Evolutionary conservation across 2,797 vertebrate genomes (phyloP).

Genomic region (Alfaro cultratus): DNA sequence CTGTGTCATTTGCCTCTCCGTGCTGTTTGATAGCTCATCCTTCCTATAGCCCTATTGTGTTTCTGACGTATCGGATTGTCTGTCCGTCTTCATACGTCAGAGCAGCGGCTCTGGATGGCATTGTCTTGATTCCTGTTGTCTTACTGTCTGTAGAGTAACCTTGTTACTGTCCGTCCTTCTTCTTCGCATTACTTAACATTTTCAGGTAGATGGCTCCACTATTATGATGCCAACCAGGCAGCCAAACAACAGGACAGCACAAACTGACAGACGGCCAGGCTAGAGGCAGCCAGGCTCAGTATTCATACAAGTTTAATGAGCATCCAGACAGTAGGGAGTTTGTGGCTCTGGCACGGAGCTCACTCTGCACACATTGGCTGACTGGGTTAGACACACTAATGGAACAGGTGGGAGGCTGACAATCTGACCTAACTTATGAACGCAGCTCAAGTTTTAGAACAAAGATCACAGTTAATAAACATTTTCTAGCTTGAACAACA

Average conservation of each 20-base stretch:
- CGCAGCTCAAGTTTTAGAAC: constrained; percentile 20
- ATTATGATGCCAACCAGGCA: constrained; percentile 52
- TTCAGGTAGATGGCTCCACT: constrained; percentile 39
- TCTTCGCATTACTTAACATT: constrained; percentile 34
- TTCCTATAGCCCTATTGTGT: constrained; percentile 39
- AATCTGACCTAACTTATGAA: constrained; percentile 25
- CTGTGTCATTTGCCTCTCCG: constrained; percentile 33
- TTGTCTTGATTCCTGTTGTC: constrained; percentile 44
- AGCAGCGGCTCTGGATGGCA: constrained; percentile 25
- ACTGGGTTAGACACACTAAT: constrained; percentile 57
- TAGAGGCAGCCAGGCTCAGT: constrained; percentile 70
- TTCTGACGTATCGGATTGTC: constrained; percentile 51
- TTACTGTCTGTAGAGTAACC: constrained; percentile 44
- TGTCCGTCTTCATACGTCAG: constrained; percentile 43
- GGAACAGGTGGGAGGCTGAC: constrained; percentile 60
- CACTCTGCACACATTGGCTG: constrained; percentile 52
- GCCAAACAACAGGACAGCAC: constrained; percentile 61
- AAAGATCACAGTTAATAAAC: constrained; percentile 20
- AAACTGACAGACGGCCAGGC: constrained; percentile 67
- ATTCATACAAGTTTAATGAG: constrained; percentile 85
- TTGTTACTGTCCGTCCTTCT: constrained; percentile 47
- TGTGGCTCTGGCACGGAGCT: constrained; percentile 63
- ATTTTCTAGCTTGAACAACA: constrained; percentile 13
- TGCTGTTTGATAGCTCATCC: constrained; percentile 35
- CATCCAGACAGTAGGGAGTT: constrained; percentile 74